A percentile compares a stretch with the other conserved stretches of the same genome.
phyloP scores from a whole-genome alignment of 2,888 invertebrate species.

The Melieria crassipennis region DNA sequence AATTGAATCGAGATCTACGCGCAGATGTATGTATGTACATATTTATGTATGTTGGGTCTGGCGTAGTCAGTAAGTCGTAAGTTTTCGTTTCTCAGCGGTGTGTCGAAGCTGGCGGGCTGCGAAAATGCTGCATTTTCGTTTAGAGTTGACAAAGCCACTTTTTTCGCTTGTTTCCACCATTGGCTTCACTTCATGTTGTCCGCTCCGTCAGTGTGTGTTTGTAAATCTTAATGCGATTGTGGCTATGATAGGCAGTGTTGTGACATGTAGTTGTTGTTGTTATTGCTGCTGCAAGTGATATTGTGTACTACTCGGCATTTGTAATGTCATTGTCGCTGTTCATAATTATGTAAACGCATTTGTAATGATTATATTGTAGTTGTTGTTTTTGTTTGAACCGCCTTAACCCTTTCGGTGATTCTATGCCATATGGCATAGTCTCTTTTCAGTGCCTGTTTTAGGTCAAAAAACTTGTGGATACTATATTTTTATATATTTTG shows the following conservation, averaged over 20 bases:
- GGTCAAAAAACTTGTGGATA: too few relatives aligned
- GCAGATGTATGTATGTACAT: neutral
- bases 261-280: conserved; percentile 22
- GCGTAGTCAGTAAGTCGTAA: neutral
- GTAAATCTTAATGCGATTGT: neutral
- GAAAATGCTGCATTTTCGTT: neutral
- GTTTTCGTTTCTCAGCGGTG: neutral
- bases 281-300: conserved; percentile 46
- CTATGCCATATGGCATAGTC: too few relatives aligned
- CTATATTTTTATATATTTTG: too few relatives aligned
- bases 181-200: neutral
- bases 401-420: too few relatives aligned
- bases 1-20: conserved; percentile 63
- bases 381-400: too few relatives aligned
- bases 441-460: too few relatives aligned
- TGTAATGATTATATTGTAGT: too few relatives aligned
- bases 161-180: neutral
- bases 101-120: neutral
- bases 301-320: conserved; percentile 37
- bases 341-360: neutral
- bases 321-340: conserved; percentile 25
- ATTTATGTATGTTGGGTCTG: neutral
- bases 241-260: neutral
- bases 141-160: neutral
- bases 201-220: neutral